Percentiles rank a stretch among this genome's conserved stretches.
Evolutionary conservation across 2,888 invertebrate genomes (phyloP).

Genomic region (Apantesis nais): DNA sequence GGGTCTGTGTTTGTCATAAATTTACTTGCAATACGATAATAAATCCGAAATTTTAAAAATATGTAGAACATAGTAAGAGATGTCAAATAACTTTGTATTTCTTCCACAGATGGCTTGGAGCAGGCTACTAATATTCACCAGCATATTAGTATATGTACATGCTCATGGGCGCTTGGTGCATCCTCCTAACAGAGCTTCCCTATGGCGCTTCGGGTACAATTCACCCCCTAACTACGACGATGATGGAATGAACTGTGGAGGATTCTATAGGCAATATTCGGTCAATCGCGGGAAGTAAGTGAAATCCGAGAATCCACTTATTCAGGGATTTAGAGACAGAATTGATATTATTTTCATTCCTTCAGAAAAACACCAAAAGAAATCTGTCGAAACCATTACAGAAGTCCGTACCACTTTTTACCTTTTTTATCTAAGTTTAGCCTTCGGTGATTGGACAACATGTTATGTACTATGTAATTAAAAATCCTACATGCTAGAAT

Average conservation of each 20-base stretch:
- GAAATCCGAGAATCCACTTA: not conserved
- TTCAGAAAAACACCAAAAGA: not conserved
- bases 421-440: not conserved
- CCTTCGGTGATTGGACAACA: not conserved
- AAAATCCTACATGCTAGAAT: not conserved
- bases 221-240: conserved; percentile 93
- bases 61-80: not conserved
- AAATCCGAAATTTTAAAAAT: not conserved
- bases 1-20: too few species aligned
- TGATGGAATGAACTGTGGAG: conserved; percentile 93
- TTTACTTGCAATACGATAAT: not conserved
- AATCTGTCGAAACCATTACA: not conserved
- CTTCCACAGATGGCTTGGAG: conserved; percentile 43
- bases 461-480: not conserved
- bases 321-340: not conserved
- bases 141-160: conserved; percentile 57
- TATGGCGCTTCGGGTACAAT: conserved; percentile 93
- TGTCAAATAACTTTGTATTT: not conserved
- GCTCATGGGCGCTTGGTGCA: conserved; percentile 90
- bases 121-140: conserved; percentile 46
- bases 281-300: conserved; percentile 89
- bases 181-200: conserved; percentile 92
- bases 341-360: not conserved
- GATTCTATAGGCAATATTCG: conserved; percentile 91
- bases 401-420: not conserved